Evolutionary conservation across 2,888 invertebrate genomes (phyloP).

Genomic region (Athripsodes cinereus): DNA sequence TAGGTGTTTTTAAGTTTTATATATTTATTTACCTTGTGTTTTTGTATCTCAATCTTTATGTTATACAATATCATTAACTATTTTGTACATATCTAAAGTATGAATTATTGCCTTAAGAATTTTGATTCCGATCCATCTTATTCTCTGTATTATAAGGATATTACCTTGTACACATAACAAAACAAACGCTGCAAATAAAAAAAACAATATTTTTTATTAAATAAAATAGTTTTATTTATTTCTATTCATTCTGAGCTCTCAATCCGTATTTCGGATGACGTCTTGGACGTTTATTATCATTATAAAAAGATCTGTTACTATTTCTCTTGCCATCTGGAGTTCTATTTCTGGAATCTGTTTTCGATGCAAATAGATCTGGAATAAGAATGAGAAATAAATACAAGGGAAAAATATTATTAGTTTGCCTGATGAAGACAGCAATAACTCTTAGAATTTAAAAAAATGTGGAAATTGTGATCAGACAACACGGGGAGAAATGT

Average conservation of each 20-base stretch:
- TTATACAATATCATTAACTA: no score
- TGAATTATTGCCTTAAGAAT: no score
- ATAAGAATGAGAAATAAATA: neutral
- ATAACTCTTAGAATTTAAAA: no score
- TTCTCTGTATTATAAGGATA: no score
- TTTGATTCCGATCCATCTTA: no score
- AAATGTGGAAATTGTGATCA: no score
- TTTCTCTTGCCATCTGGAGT: neutral
- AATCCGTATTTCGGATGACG: constrained; percentile 27
- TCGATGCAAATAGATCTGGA: neutral
- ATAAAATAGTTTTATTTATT: neutral
- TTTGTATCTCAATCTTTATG: no score
- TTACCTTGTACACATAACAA: neutral
- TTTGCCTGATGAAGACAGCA: neutral
- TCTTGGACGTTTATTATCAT: constrained; percentile 5
- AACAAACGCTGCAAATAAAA: neutral
- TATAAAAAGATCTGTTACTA: neutral
- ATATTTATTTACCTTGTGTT: no score
- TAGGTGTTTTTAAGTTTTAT: no score
- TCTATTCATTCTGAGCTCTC: constrained; percentile 27
- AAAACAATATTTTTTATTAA: neutral
- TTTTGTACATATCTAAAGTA: no score
- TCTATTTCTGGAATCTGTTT: neutral
- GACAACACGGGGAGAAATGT: no score
- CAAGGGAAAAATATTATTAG: neutral